Base-by-base conservation (phyloP, 53 echinoderm and acorn worm genomes). In the Pentamera pediparva region DNA sequence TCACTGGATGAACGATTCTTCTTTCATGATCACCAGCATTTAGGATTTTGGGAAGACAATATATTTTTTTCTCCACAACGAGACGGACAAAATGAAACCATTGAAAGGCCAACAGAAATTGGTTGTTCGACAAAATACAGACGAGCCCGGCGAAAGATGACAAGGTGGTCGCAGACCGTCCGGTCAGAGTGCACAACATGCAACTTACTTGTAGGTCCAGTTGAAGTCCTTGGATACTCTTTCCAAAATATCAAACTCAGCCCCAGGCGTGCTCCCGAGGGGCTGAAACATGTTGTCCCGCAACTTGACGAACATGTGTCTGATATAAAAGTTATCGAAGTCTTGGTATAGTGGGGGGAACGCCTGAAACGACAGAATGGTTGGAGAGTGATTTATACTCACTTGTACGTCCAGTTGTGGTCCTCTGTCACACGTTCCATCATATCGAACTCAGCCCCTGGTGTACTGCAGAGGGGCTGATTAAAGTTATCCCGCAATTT, bases 311-410 rank as follows among this genome's bases (percentile, higher is more conserved):
- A 86, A 93, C 28, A 93, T 76, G 69, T 93, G 84, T 38, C 94
- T 86, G 15, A 79, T 84, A 75, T 76, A 93, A 79, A 93, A 87
- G 60, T 86, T 90, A 39, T 93, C 93, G 81, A 93, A 93, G 72
- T 86, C 93, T 75, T 89, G 89, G 74, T 78, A 93, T 34, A 93
- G 84, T 12, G 87, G 76, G n/a, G 89, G 87, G 52, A 93, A 93
- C 19, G 74, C 82, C 94, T 93, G 89, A 18, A 89, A 48, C 25
- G 47, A 45, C n/a, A 45, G n/a, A n/a, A n/a, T n/a, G n/a, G n/a
- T n/a, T n/a, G n/a, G n/a, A n/a, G n/a, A n/a, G n/a, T n/a, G n/a
- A n/a, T n/a, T 39, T 32, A 56, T 6, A 75, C 87, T 75, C 82
- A 95, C 96, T 73, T 76, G 72, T 79, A 90, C 3, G 87, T 82